Base-by-base conservation (phyloP, 2,113 vertebrate genomes). In the Pleuronectes platessa region DNA sequence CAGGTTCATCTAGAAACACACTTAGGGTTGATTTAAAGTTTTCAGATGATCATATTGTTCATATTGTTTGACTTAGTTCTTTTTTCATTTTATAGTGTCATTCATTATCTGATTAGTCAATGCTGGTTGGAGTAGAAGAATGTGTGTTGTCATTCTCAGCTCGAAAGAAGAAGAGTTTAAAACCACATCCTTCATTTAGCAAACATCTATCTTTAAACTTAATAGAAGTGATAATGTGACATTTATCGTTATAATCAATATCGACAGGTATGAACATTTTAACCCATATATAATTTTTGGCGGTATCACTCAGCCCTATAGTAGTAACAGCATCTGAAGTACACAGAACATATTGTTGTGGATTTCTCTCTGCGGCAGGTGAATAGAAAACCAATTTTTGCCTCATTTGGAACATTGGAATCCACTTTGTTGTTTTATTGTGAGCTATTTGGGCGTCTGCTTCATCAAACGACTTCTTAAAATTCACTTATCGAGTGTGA, bases 111-210 rank as follows among this genome's bases (percentile, higher is more conserved):
- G 53, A 20, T 23, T 17, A 80, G 59, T 83, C 67, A 49, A 58
- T 61, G 40, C 51, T 27, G 24, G 66, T 69, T 80, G 66, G 66
- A 72, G 77, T 18, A 45, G 42, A 45, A 45, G 14, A 10, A 37
- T 37, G 31, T 37, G 35, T 37, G 35, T 37, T 37, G 9, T 37
- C 35, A 10, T 37, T 37, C 35, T 37, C 35, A 37, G 35, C 35
- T 37, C 35, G 9, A 9, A 37, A 24, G 24, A 37, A 37, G 35
- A 10, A 37, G 35, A 37, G 2, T 37, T 37, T 37, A 37, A 35
- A 10, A 37, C 35, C 35, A 37, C 35, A 37, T 9, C 35, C 35
- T 37, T 37, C 35, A 9, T 37, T 37, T 9, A 37, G 45, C 12
- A 17, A 17, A 47, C 45, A 47, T 14, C 14, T 3, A 17, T 17